These are phyloP conservation scores for Eurosta solidaginis DNA, from an alignment of 1,140 invertebrate genomes.

Conservation along the genomic window DNA sequence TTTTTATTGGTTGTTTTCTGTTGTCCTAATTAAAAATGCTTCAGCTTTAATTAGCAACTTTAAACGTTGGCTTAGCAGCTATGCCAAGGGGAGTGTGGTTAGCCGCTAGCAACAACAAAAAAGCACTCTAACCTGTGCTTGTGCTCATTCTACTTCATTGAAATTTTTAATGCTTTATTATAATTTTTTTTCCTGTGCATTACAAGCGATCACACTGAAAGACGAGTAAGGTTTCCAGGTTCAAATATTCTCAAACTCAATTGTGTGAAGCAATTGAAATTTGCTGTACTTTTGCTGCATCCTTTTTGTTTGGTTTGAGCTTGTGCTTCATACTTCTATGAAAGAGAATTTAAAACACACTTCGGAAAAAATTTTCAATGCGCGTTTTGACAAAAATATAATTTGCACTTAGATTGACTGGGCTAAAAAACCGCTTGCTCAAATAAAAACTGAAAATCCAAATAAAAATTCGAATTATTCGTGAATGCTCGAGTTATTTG, in stretches of 20 bases:
- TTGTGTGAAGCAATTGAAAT: neutral
- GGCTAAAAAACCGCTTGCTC: no score
- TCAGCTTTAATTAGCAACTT: constrained; percentile 26
- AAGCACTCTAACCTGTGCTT: no score
- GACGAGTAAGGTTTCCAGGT: neutral
- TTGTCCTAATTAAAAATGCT: constrained; percentile 24
- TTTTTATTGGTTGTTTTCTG: neutral
- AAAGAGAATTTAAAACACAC: no score
- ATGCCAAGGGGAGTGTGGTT: constrained; percentile 1
- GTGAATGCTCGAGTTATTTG: no score
- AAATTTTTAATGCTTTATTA: neutral
- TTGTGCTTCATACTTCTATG: neutral
- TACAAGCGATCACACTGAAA: no score
- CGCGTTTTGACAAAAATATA: no score
- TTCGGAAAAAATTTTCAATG: no score
- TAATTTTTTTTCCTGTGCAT: no score
- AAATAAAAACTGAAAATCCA: no score
- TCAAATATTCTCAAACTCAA: neutral
- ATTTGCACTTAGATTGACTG: no score
- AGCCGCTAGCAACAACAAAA: constrained; percentile 8
- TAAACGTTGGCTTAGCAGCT: constrained; percentile 16
- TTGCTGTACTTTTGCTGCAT: neutral
- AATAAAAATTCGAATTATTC: no score
- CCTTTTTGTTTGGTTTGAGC: no score
- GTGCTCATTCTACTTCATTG: neutral